Evolutionary conservation across 1,140 invertebrate species (phyloP), one percentile per base, ranked within the genome.

Genomic region (Caenorhabditis brenneri): DNA sequence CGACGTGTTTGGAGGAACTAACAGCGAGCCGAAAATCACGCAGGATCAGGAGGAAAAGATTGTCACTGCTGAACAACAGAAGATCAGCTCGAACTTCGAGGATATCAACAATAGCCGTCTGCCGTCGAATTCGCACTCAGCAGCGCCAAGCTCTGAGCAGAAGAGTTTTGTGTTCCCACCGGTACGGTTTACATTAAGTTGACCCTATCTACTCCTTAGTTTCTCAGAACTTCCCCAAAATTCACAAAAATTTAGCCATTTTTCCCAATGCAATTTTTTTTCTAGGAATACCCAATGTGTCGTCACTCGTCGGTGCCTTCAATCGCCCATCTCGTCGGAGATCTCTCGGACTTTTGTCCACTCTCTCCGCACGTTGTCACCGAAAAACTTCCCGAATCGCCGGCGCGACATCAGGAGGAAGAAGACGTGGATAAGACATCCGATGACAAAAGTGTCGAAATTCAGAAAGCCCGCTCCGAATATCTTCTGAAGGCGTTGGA

Each of bases 51-150:
- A 27, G 53, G 10, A 55, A 27, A 24, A 27, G 49, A n/a, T 7
- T 51, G 49, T 9, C 0, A 7, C 9, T 27, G 16, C 15, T 22
- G 31, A 36, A 16, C 31, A 36, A n/a, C 12, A 33, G 2, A 22
- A 36, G n/a, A 36, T 12, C 3, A 65, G 19, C 7, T 51, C 49
- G 7, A n/a, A 65, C 31, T 65, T 33, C n/a, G 65, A 74, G 22
- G 65, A 74, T 22, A 74, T 74, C n/a, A 74, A 74, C 15, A 74
- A 74, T n/a, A 74, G 65, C 10, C 65, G 65, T 46, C 36, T 74
- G 4, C 65, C 65, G 9, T 74, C 65, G 36, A 74, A 74, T 42
- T 74, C 65, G 12, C 65, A 74, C 42, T 74, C 65, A n/a, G 65
- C 65, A 24, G 65, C 65, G 3, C 65, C 65, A 6, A 24, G n/a